These are phyloP conservation scores for Urocyon cinereoargenteus DNA, from an alignment of 2,797 vertebrate genomes.

Conservation along the genomic window DNA sequence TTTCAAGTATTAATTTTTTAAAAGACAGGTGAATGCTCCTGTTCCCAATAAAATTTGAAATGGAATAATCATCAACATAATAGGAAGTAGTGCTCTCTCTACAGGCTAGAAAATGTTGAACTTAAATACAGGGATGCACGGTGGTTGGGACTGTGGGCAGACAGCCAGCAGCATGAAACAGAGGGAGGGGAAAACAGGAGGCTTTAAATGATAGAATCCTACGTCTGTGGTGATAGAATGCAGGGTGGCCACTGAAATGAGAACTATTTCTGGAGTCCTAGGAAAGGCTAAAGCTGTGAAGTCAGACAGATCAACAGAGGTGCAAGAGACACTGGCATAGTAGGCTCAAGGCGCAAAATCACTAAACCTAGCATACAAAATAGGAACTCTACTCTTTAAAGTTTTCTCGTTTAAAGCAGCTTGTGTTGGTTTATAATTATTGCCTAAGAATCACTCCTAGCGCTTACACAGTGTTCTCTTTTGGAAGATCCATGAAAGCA, in stretches of 20 bases:
- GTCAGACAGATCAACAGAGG: background rate
- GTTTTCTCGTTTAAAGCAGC: background rate
- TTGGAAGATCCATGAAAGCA: background rate
- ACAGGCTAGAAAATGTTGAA: background rate
- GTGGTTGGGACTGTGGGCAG: background rate
- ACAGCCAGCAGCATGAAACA: background rate
- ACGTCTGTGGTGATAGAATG: background rate
- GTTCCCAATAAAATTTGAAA: background rate
- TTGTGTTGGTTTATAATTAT: background rate
- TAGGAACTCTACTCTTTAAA: background rate
- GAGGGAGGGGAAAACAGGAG: background rate
- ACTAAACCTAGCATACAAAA: background rate
- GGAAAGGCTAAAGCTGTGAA: background rate
- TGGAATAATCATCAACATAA: background rate
- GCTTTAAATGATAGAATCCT: background rate
- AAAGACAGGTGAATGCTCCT: background rate
- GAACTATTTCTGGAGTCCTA: background rate
- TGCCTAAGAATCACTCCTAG: background rate
- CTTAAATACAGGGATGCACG: background rate
- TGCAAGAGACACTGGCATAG: background rate
- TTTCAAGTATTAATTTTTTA: conserved; percentile 22
- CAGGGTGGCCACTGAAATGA: background rate
- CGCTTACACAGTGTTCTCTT: background rate
- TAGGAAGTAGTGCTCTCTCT: background rate
- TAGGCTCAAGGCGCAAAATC: background rate